Evolutionary conservation across 2,797 vertebrate genomes (phyloP), one percentile per base, ranked within the genome.

Genomic region (Toxotes lorentzi): DNA sequence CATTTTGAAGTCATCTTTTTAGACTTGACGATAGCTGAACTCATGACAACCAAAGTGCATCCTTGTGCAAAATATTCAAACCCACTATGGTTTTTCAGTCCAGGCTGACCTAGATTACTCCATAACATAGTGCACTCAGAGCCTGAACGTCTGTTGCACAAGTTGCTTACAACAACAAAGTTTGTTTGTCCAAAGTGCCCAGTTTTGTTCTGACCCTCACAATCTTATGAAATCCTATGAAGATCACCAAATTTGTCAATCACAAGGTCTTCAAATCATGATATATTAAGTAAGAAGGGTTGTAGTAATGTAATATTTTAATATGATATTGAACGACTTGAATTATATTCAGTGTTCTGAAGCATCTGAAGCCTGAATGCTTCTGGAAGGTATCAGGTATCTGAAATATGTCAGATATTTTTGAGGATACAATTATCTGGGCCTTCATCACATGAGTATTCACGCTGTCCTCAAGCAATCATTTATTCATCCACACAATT

Each of bases 401-500:
- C 54, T 68, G 27, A 16, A 53, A 66, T 68, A 70, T 67, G 82
- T 74, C 77, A 30, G 75, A 77, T 85, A 79, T 83, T 84, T 78
- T 67, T 73, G 58, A 78, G 77, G 65, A 73, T 65, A 79, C 73
- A 81, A 81, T 83, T 61, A 86, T 85, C 56, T 57, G 50, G 62
- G 76, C 68, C 50, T 70, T 66, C 14, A 66, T 81, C 76, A 23
- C 75, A 79, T 66, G 69, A 84, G 75, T 74, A 68, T 79, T 85
- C 81, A 75, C 59, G 2, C 62, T 86, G 81, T 90, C 91, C 90
- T 90, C 83, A 6, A 91, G 89, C 86, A 73, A 86, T 88, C 81
- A 73, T 87, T 91, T 89, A 87, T 86, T 91, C 89, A 79, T 78
- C 79, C 60, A 5, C 82, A 76, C 85, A 91, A 93, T 92, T 91